Evolutionary conservation across 1,140 invertebrate species (phyloP).

Genomic region (Epicauta chinensis): DNA sequence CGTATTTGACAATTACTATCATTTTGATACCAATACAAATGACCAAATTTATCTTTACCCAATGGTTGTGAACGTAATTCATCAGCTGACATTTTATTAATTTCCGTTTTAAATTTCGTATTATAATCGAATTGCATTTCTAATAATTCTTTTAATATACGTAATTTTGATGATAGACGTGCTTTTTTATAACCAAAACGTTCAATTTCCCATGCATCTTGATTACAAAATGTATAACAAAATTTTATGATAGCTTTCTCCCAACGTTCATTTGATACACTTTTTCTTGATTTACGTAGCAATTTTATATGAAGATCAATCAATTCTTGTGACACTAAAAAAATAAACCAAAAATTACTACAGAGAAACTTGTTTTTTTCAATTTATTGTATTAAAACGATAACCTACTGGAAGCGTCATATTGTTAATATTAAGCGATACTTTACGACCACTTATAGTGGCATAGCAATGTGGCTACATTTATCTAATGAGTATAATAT

Average conservation of each 20-base stretch:
- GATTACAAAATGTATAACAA: conserved; percentile 78
- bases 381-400: too few species aligned
- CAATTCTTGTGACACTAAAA: conserved; percentile 71
- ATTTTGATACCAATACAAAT: conserved; percentile 88
- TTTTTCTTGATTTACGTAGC: conserved; percentile 78
- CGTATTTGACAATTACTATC: conserved; percentile 84
- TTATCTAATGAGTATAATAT: too few species aligned
- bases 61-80: conserved; percentile 80
- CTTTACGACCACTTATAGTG: too few species aligned
- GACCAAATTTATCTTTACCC: conserved; percentile 82
- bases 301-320: conserved; percentile 85
- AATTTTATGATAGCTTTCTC: conserved; percentile 85
- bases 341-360: conserved; percentile 16
- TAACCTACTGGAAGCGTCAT: too few species aligned
- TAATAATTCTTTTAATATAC: conserved; percentile 81
- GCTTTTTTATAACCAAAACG: conserved; percentile 93
- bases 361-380: background rate
- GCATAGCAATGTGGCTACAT: too few species aligned
- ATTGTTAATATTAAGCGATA: too few species aligned
- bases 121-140: conserved; percentile 95
- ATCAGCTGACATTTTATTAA: conserved; percentile 73
- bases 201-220: conserved; percentile 95
- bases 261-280: conserved; percentile 78
- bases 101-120: conserved; percentile 85
- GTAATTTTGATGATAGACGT: conserved; percentile 78